Conservation (phyloP, 1,140 invertebrate species). For the Conus betulinus region DNA sequence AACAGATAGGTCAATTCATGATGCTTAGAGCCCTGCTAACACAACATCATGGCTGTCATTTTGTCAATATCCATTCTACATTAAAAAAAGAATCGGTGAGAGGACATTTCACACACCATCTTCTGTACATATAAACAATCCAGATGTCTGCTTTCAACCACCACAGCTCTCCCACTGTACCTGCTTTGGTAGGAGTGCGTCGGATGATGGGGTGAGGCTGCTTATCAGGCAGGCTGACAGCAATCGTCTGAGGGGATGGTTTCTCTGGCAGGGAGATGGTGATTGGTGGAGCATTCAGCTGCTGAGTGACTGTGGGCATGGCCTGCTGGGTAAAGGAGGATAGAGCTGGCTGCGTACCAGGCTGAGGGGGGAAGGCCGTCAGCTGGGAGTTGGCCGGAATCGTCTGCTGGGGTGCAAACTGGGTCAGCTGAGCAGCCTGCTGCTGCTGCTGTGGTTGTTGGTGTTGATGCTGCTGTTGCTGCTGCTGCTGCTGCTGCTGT, state of each 20-base stretch:
- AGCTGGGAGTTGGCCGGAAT: background rate
- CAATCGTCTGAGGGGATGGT: constrained; percentile 8
- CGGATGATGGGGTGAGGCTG: constrained; percentile 6
- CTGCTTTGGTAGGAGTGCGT: constrained; percentile 32
- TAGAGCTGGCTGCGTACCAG: constrained; percentile 29
- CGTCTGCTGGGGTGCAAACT: constrained; percentile 8
- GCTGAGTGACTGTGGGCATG: constrained; percentile 43
- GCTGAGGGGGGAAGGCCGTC: background rate
- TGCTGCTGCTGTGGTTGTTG: constrained; percentile 34
- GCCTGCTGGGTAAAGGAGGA: constrained; percentile 50
- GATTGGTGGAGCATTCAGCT: background rate
- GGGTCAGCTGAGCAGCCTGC: background rate
- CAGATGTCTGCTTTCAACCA: background rate
- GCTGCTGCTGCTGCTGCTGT: constrained; percentile 32
- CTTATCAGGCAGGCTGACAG: constrained; percentile 30
- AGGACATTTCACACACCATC: no score
- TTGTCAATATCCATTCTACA: no score
- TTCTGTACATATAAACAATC: no score
- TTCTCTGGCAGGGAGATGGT: background rate
- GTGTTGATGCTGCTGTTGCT: constrained; percentile 35
- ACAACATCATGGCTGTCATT: no score
- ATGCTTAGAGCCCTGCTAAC: no score
- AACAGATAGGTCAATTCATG: no score
- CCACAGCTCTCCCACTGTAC: background rate
- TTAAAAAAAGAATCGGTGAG: no score